Evolutionary conservation across 92 coral and sea anemone species (phyloP).

Genomic region (Porites rus): DNA sequence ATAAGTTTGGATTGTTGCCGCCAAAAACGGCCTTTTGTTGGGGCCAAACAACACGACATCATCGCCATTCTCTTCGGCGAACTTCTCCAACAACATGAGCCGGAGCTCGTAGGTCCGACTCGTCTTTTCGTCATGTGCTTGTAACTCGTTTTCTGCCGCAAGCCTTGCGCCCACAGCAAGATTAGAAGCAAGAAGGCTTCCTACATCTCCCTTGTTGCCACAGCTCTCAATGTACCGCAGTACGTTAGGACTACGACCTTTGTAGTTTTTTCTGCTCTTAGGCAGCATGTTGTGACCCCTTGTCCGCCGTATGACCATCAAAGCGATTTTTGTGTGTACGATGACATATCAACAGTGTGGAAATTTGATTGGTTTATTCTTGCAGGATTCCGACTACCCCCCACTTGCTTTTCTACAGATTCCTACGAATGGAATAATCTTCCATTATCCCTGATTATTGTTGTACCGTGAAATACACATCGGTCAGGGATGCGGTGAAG

Average conservation of each 20-base stretch:
- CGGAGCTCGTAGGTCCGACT: conserved; percentile 44
- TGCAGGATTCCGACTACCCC: conserved; percentile 26
- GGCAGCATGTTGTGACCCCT: conserved; percentile 7
- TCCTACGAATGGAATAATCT: neutral
- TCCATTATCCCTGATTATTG: neutral
- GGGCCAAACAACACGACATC: conserved; percentile 45
- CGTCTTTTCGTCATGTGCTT: conserved; percentile 30
- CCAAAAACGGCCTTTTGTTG: conserved; percentile 42
- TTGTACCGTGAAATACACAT: conserved; percentile 35
- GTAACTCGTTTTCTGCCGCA: conserved; percentile 7
- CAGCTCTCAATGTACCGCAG: neutral
- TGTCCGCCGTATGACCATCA: neutral
- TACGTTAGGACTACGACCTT: conserved; percentile 39
- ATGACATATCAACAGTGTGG: neutral
- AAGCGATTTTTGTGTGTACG: neutral
- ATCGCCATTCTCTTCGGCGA: conserved; percentile 30
- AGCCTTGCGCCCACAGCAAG: too few species aligned
- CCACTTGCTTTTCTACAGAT: conserved; percentile 23
- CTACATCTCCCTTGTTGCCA: conserved; percentile 21
- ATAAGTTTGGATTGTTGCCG: conserved; percentile 42
- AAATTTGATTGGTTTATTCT: neutral
- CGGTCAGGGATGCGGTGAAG: conserved; percentile 32
- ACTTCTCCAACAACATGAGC: conserved; percentile 42
- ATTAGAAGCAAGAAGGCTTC: conserved; percentile 2
- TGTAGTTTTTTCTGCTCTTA: conserved; percentile 25